Conservation (phyloP, 1,140 invertebrate species). For the Lepidurus apus region DNA sequence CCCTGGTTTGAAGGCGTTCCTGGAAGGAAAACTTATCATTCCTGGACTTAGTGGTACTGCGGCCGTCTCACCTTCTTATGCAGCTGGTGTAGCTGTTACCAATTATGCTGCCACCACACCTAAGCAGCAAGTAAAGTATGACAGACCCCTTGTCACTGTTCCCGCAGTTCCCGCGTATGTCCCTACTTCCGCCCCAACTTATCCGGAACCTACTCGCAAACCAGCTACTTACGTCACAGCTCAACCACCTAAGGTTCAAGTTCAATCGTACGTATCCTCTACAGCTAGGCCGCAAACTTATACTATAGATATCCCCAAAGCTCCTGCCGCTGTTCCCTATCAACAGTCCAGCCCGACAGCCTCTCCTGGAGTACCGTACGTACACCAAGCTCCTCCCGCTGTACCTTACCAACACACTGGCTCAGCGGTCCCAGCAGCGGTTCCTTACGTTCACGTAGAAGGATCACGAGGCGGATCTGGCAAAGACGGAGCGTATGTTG, state of each 20-base stretch:
- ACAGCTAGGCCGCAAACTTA: background rate
- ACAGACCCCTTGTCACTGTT: background rate
- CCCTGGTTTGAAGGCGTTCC: background rate
- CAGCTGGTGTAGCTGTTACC: background rate
- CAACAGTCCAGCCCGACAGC: background rate
- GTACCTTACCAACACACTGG: slow-evolving; percentile 30
- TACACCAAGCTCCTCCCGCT: slow-evolving; percentile 29
- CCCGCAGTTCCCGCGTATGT: background rate
- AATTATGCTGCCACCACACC: background rate
- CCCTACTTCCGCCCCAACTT: background rate
- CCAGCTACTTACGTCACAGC: background rate
- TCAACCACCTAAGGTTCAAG: background rate
- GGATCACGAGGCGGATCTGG: slow-evolving; percentile 9
- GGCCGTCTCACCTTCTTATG: background rate
- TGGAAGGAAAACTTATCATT: background rate
- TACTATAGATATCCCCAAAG: background rate
- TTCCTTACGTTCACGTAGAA: slow-evolving; percentile 29
- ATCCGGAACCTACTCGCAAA: too few species aligned
- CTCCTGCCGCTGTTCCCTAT: background rate
- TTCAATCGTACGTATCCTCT: background rate
- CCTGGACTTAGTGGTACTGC: background rate
- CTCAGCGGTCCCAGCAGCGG: slow-evolving; percentile 28
- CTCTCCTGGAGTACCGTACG: background rate
- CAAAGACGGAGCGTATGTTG: background rate
- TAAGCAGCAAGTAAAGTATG: background rate